phyloP scores from a whole-genome alignment of 2,888 invertebrate species.

The Gymnosoma rotundatum region DNA sequence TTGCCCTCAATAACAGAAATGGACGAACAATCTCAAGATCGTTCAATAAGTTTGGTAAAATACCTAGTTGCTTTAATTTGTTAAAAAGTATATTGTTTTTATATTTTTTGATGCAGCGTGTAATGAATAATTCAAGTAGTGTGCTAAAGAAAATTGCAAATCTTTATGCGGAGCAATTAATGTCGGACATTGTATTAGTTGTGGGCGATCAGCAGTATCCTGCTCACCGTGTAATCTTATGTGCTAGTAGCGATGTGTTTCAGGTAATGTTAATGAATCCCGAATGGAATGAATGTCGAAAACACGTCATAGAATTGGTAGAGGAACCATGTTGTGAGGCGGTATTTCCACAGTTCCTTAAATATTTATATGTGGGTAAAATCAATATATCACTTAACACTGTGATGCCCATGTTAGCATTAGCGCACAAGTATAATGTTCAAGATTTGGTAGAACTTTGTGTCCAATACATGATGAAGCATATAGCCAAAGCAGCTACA shows the following conservation, averaged over 20 bases:
- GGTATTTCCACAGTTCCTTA: constrained; percentile 94
- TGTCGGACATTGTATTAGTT: constrained; percentile 94
- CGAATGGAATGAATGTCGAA: constrained; percentile 95
- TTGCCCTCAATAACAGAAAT: constrained; percentile 43
- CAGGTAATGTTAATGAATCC: constrained; percentile 98
- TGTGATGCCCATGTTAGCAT: constrained; percentile 92
- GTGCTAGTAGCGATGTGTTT: constrained; percentile 97
- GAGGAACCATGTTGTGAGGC: constrained; percentile 92
- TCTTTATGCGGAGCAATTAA: constrained; percentile 91
- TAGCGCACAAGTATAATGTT: constrained; percentile 98
- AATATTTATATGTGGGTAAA: constrained; percentile 94
- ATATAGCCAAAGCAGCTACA: constrained; percentile 92
- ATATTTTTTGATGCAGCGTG: constrained; percentile 78
- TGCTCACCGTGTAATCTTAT: constrained; percentile 94
- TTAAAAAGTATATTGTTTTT: background rate
- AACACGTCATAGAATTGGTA: constrained; percentile 91
- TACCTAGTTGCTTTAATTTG: too few relatives aligned
- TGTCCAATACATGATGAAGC: constrained; percentile 92
- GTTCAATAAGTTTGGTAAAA: constrained; percentile 50
- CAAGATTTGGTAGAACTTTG: constrained; percentile 92
- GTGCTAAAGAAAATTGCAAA: constrained; percentile 91
- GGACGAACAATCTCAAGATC: constrained; percentile 70
- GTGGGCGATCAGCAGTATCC: constrained; percentile 92
- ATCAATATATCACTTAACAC: constrained; percentile 92
- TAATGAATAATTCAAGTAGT: constrained; percentile 92